Percentiles rank a stretch among this genome's conserved stretches.
Evolutionary conservation across 2,888 invertebrate genomes (phyloP).

Genomic region (Euplagia quadripunctaria): DNA sequence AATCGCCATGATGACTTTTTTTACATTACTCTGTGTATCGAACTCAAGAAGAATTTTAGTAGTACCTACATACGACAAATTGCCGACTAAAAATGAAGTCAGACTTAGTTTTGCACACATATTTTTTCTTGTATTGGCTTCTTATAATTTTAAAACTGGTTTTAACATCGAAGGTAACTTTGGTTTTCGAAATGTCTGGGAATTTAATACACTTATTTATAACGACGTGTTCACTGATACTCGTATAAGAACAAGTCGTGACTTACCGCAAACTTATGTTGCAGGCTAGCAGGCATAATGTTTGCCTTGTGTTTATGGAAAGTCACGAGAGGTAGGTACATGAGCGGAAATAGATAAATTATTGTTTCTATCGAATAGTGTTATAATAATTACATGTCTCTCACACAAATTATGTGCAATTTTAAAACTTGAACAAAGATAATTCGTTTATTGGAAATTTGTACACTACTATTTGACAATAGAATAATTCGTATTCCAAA

Average conservation of each 20-base stretch:
- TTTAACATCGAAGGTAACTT: slow-evolving; percentile 33
- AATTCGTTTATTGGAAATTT: neutral
- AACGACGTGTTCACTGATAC: slow-evolving; percentile 34
- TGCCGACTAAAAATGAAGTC: too few relatives aligned
- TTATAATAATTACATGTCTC: neutral
- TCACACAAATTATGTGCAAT: neutral
- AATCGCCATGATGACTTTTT: too few relatives aligned
- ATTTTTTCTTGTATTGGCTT: neutral
- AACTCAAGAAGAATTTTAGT: too few relatives aligned
- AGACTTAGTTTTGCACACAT: neutral
- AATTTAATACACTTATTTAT: slow-evolving; percentile 39
- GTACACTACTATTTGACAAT: neutral
- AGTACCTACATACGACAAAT: too few relatives aligned
- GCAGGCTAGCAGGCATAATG: slow-evolving; percentile 21
- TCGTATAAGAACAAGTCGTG: slow-evolving; percentile 46
- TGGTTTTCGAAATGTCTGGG: slow-evolving; percentile 39
- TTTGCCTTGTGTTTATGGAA: slow-evolving; percentile 51
- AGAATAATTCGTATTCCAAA: neutral
- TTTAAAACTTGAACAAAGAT: neutral
- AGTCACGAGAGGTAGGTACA: slow-evolving; percentile 18
- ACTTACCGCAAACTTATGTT: slow-evolving; percentile 36
- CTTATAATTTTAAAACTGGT: slow-evolving; percentile 9
- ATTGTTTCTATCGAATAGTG: neutral
- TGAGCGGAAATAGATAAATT: neutral
- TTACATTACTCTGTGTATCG: too few relatives aligned